Evolutionary conservation across 2,888 invertebrate genomes (phyloP), one percentile per base, ranked within the genome.

Genomic region (Barypeithes pellucidus): DNA sequence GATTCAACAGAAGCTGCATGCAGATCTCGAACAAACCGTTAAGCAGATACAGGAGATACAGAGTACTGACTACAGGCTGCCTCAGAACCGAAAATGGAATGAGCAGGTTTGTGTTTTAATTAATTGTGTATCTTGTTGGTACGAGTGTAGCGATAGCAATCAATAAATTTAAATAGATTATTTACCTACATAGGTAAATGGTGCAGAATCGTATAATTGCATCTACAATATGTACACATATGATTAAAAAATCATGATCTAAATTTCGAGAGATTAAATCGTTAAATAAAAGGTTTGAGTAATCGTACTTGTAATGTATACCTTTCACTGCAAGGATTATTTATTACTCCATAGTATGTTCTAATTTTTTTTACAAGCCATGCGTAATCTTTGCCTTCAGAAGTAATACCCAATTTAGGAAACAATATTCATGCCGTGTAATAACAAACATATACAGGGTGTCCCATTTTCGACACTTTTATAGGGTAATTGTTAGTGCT

Each of bases 31-130:
- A 75, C 85, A 87, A 76, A 87, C 87, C 11, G 87, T 87, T 16
- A 87, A 87, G 76, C 86, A 86, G 69, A 87, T 87, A 66, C 87
- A 87, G 79, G 87, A 87, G 76, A 86, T 86, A 67, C 87, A 87
- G 79, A 85, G 86, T 76, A 86, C 86, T 67, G 87, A 87, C 78
- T 78, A 85, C 74, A 78, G 86, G 73, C 77, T 85, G 76, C 87
- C 87, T 22, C 87, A 87, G 75, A 86, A 87, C 77, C 78, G 85
- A 78, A 86, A 85, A 75, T 86, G 86, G 86, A 83, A 77, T 71
- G 84, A 86, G n/a, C n/a, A n/a, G 85, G 86, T 86, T 79, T 67
- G 77, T 77, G 47, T 61, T 60, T 36, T 39, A 14, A 2, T 45
- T 16, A 16, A 16, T 16, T 45, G 16, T 45, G 29, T 29, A 29